Evolutionary conservation across 1,140 invertebrate genomes (phyloP), one percentile per base, ranked within the genome.

Genomic region (Bombus breviceps): DNA sequence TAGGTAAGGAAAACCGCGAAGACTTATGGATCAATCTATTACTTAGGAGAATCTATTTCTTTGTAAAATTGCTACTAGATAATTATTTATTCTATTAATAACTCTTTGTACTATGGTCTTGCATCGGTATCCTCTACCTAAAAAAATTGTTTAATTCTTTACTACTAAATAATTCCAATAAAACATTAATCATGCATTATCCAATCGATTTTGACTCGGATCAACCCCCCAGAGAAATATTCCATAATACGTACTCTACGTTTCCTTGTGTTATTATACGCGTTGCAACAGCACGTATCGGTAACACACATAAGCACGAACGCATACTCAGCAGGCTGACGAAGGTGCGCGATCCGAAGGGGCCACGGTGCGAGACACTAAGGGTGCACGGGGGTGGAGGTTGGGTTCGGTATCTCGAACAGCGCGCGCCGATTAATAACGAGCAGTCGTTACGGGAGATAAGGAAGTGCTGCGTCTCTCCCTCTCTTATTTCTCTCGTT

Each of bases 381-480:
- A 81, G 76, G 81, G 47, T 32, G n/a, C 43, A 6, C 43, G 10
- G n/a, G 71, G 43, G 66, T 10, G 76, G 78, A 5, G 62, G 43
- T 18, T 25, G 77, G 59, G n/a, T 43, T 18, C 37, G 77, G 66
- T 91, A 91, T 91, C 90, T 84, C 83, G 77, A 86, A 90, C 84
- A 83, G 83, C 85, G 86, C 83, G 87, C 90, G 86, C 89, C 92
- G 92, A 93, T 94, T 94, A 94, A 93, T 94, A 94, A 94, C 92
- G 92, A 93, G 92, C 91, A 91, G 92, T 93, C 93, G 93, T 93
- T 94, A 93, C 90, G 83, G 71, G 81, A 93, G 92, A 93, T 93
- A 93, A 93, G 91, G 88, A 91, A 90, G 88, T 89, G 87, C 88
- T 88, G 84, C 89, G 89, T 90, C 89, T 92, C 77, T 62, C 64